Base-by-base conservation (phyloP, 2,888 invertebrate species). In the Chironomus tentans region DNA sequence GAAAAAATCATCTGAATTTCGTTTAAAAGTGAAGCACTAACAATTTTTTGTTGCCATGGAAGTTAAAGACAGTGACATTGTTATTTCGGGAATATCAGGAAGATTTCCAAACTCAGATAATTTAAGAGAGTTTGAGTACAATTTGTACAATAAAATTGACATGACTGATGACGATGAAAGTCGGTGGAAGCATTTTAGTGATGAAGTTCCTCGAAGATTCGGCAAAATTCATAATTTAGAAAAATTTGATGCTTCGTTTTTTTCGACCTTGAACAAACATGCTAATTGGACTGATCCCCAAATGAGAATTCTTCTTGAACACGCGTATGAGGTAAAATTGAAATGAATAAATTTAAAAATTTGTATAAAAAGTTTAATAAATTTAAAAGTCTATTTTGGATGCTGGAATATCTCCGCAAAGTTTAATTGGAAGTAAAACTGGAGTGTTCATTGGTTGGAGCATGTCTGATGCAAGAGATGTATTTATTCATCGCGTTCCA, bases 361-460 rank as follows among this genome's bases (percentile, higher is more conserved):
- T n/a, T n/a, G 38, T 38, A 1, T 10, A 38, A 1, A 10, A 10
- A 38, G 10, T 7, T 2, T 38, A 10, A 38, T 38, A 56, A 56
- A 2, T 56, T 1, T 2, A 38, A 6, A 2, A 15, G 56, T 15
- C 91, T 76, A 87, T 92, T 21, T 86, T 92, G 77, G 93, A 93
- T 85, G 89, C 93, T 78, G 89, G 89, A 81, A 79, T 88, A 15
- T 90, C 91, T 82, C 93, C 93, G 10, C 85, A 86, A 70, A 83
- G 83, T 3, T 80, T 92, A 12, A 85, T 89, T 46, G 92, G 92
- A 0, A 84, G 87, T 0, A 88, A 86, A 78, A 91, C 91, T 0
- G 93, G 92, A 48, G 92, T 93, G 0, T 92, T 89, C 80, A 84
- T 92, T 50, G 93, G 92, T 18, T 87, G 88, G 6, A 90, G 90